Percentiles rank a stretch among this genome's conserved stretches.
phyloP scores from a whole-genome alignment of 2,797 vertebrate species.

The Adrianichthys oophorus region DNA sequence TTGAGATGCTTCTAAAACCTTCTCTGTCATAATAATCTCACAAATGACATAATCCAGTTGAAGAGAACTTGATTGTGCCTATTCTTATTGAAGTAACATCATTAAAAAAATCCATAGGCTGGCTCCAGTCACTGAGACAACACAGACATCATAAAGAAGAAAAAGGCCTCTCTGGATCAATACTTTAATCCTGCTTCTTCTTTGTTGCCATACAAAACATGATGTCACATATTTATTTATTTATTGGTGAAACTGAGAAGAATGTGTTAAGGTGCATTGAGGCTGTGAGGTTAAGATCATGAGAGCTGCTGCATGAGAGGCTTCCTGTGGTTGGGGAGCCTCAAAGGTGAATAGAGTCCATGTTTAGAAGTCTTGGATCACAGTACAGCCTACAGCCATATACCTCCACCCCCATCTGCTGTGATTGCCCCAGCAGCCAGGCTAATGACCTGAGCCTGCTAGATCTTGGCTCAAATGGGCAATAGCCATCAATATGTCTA shows the following conservation, averaged over 20 bases:
- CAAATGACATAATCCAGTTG: conserved; percentile 43
- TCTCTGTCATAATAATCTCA: conserved; percentile 42
- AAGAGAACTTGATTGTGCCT: conserved; percentile 56
- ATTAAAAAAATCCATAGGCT: conserved; percentile 60
- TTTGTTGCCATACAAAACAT: conserved; percentile 22
- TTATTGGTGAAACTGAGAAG: conserved; percentile 24
- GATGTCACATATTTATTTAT: conserved; percentile 33
- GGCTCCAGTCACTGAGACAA: conserved; percentile 52
- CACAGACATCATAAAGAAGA: conserved; percentile 46
- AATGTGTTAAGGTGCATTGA: conserved; percentile 17
- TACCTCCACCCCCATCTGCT: conserved; percentile 63
- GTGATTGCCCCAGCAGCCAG: conserved; percentile 35
- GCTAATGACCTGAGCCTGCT: conserved; percentile 59
- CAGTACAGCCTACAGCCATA: conserved; percentile 67
- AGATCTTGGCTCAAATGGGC: conserved; percentile 35
- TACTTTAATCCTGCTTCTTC: conserved; percentile 17
- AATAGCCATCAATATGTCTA: conserved; percentile 56
- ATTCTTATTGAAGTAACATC: conserved; percentile 49
- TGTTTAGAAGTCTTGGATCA: conserved; percentile 71
- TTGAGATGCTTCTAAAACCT: conserved; percentile 25
- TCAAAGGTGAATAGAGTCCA: conserved; percentile 60
- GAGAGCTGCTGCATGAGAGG: conserved; percentile 54
- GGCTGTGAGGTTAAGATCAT: conserved; percentile 54
- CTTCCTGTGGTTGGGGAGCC: conserved; percentile 66
- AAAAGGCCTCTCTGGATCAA: conserved; percentile 24